Percentiles rank a stretch among this genome's conserved stretches.
Evolutionary conservation across 2,888 invertebrate species (phyloP).

Genomic region (Hedychridium roseum): DNA sequence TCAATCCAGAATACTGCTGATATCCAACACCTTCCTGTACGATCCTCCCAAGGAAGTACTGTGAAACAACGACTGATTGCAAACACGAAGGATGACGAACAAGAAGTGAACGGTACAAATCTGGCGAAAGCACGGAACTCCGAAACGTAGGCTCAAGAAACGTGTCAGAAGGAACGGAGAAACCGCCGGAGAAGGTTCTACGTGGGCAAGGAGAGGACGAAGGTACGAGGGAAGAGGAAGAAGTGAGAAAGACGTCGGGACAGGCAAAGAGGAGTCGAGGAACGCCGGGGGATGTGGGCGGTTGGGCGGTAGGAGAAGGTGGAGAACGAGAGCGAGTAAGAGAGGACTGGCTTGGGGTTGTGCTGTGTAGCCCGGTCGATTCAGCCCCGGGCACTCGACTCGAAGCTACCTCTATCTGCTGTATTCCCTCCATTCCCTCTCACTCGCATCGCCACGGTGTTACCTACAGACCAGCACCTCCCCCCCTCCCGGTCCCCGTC

Average conservation of each 20-base stretch:
- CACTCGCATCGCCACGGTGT: constrained; percentile 48
- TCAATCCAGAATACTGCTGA: too few relatives aligned
- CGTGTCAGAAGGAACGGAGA: constrained; percentile 6
- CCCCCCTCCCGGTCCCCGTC: constrained; percentile 19
- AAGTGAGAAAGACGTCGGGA: constrained; percentile 9
- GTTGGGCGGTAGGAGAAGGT: constrained; percentile 29
- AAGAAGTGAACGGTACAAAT: constrained; percentile 16
- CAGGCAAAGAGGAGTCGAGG: constrained; percentile 3
- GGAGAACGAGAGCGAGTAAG: constrained; percentile 32
- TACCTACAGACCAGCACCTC: constrained; percentile 41
- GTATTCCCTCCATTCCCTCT: constrained; percentile 56
- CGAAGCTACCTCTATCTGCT: constrained; percentile 61
- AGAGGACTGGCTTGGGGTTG: constrained; percentile 43
- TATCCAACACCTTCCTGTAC: too few relatives aligned
- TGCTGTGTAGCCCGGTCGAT: constrained; percentile 59
- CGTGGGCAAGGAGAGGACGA: constrained; percentile 20
- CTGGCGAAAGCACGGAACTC: constrained; percentile 7
- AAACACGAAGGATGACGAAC: not conserved
- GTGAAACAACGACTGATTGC: too few relatives aligned
- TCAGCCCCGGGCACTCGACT: constrained; percentile 63
- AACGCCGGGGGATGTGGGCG: constrained; percentile 23
- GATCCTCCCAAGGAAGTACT: too few relatives aligned
- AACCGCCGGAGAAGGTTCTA: constrained; percentile 26
- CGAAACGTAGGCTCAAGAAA: constrained; percentile 8
- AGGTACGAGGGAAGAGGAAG: constrained; percentile 23